Evolutionary conservation across 2,113 vertebrate genomes (phyloP), one percentile per base, ranked within the genome.

Genomic region (Neoarius graeffei): DNA sequence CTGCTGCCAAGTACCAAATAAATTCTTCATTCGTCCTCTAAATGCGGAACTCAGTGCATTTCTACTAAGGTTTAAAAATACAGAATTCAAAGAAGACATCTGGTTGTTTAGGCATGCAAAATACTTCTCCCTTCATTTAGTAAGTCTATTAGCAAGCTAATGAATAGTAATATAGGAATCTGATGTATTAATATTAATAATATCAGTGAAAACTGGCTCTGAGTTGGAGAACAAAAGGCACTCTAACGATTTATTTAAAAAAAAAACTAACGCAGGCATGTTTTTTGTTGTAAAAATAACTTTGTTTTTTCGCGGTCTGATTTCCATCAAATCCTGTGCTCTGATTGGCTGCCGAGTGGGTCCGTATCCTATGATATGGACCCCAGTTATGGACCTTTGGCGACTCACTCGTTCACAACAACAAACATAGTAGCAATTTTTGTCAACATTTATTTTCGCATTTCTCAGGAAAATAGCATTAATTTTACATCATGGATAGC

Each of bases 141-240:
- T 23, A 59, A 59, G 79, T 57, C 77, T 30, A 30, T 57, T 57
- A 19, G 5, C 30, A 80, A 30, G 52, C 50, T 80, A 30, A 80
- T 80, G n/a, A 80, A 80, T 80, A 80, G 54, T 80, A 59, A 35
- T 81, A 35, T 81, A 20, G 56, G 27, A n/a, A 8, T 57, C 42
- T 57, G 52, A 9, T 80, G 15, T 56, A 80, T 80, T 57, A 57
- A 56, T 80, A 80, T 57, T 57, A 57, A 80, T 80, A 11, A 80
- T 80, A 52, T 27, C 52, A 30, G 25, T 80, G 35, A 80, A 80
- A 30, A 23, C 71, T 56, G 79, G 7, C 27, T 81, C 20, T 35
- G 27, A 17, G 54, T 35, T 74, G 14, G 25, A 35, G 27, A 17
- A 71, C 30, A 7, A 67, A 71, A 71, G 7, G 30, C 14, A 71